Percentiles rank a stretch among this genome's conserved stretches.
These are phyloP conservation scores for Lasaia peninsularis DNA, from an alignment of 1,140 invertebrate species.

Conservation along the genomic window DNA sequence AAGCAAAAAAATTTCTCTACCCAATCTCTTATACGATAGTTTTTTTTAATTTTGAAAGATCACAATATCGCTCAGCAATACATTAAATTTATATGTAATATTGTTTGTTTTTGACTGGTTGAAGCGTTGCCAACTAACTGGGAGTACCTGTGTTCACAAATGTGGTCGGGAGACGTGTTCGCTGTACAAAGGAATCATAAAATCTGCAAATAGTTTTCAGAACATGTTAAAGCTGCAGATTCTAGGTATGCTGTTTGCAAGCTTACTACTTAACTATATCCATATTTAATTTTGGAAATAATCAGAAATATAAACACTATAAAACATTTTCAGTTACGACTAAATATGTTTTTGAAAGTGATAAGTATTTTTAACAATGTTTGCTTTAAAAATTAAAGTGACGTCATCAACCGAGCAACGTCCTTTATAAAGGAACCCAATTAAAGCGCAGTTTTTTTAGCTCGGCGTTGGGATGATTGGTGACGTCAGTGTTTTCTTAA, in stretches of 20 bases:
- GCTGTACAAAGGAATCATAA: neutral
- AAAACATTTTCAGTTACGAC: too few relatives aligned
- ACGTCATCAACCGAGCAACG: too few relatives aligned
- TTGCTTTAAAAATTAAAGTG: too few relatives aligned
- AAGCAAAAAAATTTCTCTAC: conserved; percentile 30
- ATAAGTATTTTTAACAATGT: too few relatives aligned
- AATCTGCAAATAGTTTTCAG: conserved; percentile 1
- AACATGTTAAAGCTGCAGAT: neutral
- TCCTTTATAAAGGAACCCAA: too few relatives aligned
- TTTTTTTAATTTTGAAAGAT: conserved; percentile 25
- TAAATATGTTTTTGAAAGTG: too few relatives aligned
- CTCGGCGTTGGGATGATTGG: too few relatives aligned
- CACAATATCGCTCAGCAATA: conserved; percentile 73
- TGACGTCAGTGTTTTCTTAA: too few relatives aligned
- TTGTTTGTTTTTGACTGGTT: neutral
- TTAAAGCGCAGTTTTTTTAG: too few relatives aligned
- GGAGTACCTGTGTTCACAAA: neutral
- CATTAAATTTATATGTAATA: conserved; percentile 21
- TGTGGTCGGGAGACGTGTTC: neutral
- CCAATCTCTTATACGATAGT: conserved; percentile 16
- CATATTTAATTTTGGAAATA: neutral
- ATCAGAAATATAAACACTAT: too few relatives aligned
- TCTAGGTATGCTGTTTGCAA: neutral
- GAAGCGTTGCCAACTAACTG: neutral
- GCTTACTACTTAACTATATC: neutral